Conservation (phyloP, 2,888 invertebrate genomes). For the Melangyna quadrimaculata region DNA sequence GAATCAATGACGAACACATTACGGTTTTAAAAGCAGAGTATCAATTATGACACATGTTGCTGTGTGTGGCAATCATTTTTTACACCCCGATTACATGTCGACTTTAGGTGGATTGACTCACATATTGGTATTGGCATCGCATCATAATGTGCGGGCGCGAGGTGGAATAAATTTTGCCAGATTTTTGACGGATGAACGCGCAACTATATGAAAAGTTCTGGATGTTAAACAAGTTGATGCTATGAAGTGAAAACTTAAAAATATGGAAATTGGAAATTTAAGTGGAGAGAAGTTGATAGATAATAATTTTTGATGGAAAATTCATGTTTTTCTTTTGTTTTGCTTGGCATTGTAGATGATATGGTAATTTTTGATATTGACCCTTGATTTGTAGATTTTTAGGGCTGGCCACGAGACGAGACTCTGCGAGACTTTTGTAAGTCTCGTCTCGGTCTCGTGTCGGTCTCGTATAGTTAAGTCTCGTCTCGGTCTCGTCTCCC, state of each 20-base stretch:
- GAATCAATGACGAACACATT: conserved; percentile 61
- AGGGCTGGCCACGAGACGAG: no score
- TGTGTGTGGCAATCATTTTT: conserved; percentile 64
- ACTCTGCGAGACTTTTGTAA: no score
- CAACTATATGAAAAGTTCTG: neutral
- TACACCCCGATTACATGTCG: conserved; percentile 57
- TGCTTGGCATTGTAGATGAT: neutral
- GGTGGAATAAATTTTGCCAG: conserved; percentile 30
- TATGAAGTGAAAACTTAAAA: neutral
- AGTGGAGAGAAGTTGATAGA: conserved; percentile 8
- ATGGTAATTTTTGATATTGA: neutral
- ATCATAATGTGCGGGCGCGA: neutral
- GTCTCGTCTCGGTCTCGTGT: no score
- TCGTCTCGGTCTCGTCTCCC: no score
- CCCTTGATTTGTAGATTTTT: no score
- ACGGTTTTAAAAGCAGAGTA: conserved; percentile 58
- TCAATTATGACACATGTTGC: conserved; percentile 72
- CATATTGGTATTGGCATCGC: neutral
- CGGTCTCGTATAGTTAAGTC: no score
- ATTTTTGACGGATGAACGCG: conserved; percentile 38
- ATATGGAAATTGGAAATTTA: conserved; percentile 34
- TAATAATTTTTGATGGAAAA: conserved; percentile 20
- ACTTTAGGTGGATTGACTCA: conserved; percentile 47
- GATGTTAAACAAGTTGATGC: neutral
- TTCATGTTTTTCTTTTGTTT: neutral